These are phyloP conservation scores for Lepus oiostolus DNA, from an alignment of 2,797 vertebrate genomes.

Conservation along the genomic window DNA sequence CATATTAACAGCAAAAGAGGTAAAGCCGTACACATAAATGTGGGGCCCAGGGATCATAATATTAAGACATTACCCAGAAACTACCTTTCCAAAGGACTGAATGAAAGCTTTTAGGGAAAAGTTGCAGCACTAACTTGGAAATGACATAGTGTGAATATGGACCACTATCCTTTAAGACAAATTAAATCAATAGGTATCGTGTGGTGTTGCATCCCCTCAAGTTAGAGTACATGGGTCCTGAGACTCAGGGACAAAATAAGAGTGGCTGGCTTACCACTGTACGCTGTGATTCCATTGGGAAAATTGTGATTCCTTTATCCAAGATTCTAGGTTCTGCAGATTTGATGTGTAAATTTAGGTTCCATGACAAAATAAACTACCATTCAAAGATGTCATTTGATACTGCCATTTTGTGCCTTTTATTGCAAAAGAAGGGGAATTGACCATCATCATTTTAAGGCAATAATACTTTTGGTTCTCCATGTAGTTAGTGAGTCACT, in stretches of 20 bases:
- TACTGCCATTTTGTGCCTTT: not conserved
- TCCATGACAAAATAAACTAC: not conserved
- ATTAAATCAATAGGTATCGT: not conserved
- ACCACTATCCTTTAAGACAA: not conserved
- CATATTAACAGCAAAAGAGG: not conserved
- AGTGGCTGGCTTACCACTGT: not conserved
- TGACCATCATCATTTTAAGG: not conserved
- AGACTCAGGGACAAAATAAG: rapidly evolving
- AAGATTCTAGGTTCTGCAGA: not conserved
- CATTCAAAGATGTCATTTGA: not conserved
- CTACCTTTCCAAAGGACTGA: not conserved
- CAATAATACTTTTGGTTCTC: not conserved
- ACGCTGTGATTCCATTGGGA: not conserved
- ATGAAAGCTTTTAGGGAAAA: not conserved
- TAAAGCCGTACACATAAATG: not conserved
- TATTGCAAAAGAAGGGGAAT: not conserved
- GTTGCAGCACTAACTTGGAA: not conserved
- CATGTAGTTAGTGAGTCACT: not conserved
- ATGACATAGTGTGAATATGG: not conserved
- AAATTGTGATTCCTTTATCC: not conserved
- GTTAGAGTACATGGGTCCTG: not conserved
- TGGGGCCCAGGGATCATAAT: not conserved
- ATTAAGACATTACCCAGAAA: not conserved
- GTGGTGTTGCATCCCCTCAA: not conserved
- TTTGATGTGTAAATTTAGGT: not conserved